These are phyloP conservation scores for Trissolcus brochymenae DNA, from an alignment of 2,888 invertebrate genomes.

Conservation along the genomic window DNA sequence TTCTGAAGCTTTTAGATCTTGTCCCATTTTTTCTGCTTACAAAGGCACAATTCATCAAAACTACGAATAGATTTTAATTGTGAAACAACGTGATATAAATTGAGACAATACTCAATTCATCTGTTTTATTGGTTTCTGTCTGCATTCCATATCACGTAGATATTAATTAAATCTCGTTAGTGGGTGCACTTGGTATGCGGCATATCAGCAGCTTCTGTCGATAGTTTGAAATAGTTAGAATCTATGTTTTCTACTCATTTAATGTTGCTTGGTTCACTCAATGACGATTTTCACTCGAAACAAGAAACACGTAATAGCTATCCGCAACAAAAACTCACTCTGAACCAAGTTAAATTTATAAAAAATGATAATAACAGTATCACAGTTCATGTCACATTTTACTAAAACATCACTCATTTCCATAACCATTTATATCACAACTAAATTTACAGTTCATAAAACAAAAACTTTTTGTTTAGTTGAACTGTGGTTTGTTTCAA, in stretches of 20 bases:
- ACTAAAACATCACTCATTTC: too few relatives aligned
- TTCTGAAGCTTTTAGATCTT: too few relatives aligned
- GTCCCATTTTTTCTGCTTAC: too few relatives aligned
- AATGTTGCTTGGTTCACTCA: constrained; percentile 46
- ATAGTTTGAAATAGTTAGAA: constrained; percentile 54
- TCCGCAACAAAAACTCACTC: constrained; percentile 31
- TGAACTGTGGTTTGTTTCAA: too few relatives aligned
- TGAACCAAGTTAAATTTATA: constrained; percentile 1
- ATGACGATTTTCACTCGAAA: constrained; percentile 33
- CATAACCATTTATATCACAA: too few relatives aligned
- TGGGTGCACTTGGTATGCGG: constrained; percentile 27
- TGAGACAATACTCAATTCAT: constrained; percentile 25
- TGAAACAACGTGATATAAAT: constrained; percentile 1
- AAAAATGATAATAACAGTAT: too few relatives aligned
- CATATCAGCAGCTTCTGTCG: constrained; percentile 48
- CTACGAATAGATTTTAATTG: too few relatives aligned
- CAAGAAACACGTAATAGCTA: constrained; percentile 31
- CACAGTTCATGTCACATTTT: too few relatives aligned
- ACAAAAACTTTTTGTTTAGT: too few relatives aligned
- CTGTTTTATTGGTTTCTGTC: constrained; percentile 43
- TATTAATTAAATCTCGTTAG: constrained; percentile 55
- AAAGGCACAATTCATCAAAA: too few relatives aligned
- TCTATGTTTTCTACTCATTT: constrained; percentile 49
- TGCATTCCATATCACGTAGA: constrained; percentile 38
- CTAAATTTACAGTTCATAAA: too few relatives aligned